Evolutionary conservation across 35 echinoderm and acorn worm genomes (phyloP).

Genomic region (Anneissia japonica): DNA sequence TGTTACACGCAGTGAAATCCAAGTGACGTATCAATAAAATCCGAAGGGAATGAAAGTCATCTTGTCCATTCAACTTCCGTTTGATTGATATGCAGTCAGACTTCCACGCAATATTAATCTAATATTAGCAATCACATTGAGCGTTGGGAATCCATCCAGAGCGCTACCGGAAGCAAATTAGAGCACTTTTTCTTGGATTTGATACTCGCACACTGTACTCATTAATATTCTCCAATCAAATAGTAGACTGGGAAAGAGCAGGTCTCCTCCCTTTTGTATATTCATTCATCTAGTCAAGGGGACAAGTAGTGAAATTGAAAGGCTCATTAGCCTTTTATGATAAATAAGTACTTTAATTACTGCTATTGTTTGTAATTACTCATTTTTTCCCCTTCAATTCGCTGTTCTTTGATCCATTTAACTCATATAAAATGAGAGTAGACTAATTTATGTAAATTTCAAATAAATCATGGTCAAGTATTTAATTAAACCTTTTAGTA

Average conservation of each 20-base stretch:
- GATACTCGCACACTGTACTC: neutral
- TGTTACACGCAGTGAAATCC: neutral
- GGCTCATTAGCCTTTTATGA: too few relatives aligned
- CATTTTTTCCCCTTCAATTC: too few relatives aligned
- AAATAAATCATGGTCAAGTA: too few relatives aligned
- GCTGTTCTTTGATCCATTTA: too few relatives aligned
- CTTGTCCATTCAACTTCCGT: neutral
- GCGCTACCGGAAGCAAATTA: neutral
- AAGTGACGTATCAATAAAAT: neutral
- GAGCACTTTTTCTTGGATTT: neutral
- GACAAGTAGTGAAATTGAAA: too few relatives aligned
- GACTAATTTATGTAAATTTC: too few relatives aligned
- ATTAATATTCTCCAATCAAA: neutral
- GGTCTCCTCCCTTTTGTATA: neutral
- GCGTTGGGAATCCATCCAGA: neutral
- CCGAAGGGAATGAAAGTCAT: neutral
- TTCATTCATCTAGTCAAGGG: too few relatives aligned
- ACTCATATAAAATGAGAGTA: too few relatives aligned
- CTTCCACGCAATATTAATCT: neutral
- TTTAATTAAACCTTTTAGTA: too few relatives aligned
- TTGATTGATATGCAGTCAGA: neutral
- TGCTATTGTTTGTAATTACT: too few relatives aligned
- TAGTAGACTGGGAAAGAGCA: neutral
- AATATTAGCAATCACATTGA: neutral
- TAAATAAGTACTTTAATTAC: too few relatives aligned